Conservation (phyloP, 2,888 invertebrate species). For the Napeogenes sylphis region DNA sequence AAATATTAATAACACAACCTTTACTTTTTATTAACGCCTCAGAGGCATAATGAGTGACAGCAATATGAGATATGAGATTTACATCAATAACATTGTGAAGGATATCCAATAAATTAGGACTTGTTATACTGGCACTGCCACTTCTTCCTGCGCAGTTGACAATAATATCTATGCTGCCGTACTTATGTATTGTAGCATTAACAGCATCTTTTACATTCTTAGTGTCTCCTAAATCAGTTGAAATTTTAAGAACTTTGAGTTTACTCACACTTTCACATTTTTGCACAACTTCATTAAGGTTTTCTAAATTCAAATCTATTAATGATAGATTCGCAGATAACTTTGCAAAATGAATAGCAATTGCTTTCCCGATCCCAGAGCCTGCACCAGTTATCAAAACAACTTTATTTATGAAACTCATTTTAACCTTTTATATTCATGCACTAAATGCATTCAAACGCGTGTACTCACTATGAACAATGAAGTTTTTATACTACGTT, state of each 20-base stretch:
- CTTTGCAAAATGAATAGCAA: no score
- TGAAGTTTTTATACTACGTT: no score
- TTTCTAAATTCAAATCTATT: not conserved
- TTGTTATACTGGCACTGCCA: no score
- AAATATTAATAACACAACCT: conserved; percentile 46
- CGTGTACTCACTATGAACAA: no score
- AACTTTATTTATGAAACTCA: not conserved
- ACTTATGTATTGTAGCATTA: conserved; percentile 33
- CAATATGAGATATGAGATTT: conserved; percentile 36
- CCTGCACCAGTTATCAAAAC: no score
- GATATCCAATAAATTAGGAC: no score
- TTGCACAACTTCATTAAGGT: conserved; percentile 3
- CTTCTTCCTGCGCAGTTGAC: no score
- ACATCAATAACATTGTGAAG: no score
- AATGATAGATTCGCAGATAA: not conserved
- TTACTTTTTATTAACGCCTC: conserved; percentile 38
- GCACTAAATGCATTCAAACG: no score
- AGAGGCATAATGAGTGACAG: conserved; percentile 37
- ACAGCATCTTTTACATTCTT: conserved; percentile 4
- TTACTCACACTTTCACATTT: conserved; percentile 9
- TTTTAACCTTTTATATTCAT: not conserved
- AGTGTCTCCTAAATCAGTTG: not conserved
- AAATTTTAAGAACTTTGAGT: not conserved
- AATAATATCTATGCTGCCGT: no score
- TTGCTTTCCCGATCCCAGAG: no score